Percentiles rank a stretch among this genome's conserved stretches.
Conservation (phyloP, 2,113 vertebrate species). For the Oreochromis aureus region DNA sequence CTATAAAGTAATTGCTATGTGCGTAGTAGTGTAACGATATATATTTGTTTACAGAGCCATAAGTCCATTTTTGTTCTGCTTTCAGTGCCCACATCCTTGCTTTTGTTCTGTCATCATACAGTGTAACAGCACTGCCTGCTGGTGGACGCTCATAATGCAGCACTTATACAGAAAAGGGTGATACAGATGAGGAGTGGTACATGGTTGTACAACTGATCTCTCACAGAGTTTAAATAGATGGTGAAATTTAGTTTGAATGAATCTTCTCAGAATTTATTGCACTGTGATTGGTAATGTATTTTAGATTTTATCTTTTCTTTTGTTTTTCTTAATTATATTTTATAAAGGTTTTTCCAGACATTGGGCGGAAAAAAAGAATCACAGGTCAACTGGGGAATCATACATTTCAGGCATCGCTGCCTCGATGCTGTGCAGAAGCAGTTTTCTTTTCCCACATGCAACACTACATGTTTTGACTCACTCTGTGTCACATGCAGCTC, state of each 20-base stretch:
- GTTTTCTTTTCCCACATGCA: background rate
- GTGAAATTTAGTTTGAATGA: background rate
- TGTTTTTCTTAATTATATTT: background rate
- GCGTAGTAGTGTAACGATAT: background rate
- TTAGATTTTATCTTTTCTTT: background rate
- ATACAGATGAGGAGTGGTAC: background rate
- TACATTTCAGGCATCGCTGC: background rate
- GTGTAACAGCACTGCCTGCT: background rate
- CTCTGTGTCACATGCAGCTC: background rate
- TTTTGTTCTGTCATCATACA: background rate
- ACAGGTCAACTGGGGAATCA: background rate
- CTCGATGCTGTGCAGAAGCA: background rate
- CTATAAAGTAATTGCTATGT: background rate
- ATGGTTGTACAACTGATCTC: background rate
- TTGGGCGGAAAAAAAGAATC: too few relatives aligned
- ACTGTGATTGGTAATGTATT: slow-evolving; percentile 54
- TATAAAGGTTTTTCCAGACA: slow-evolving; percentile 3
- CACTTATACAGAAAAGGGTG: background rate
- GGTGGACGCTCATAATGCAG: background rate
- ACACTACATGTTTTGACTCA: background rate
- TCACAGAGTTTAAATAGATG: background rate
- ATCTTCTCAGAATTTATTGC: slow-evolving; percentile 51
- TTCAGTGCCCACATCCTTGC: background rate
- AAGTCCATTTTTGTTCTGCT: background rate
- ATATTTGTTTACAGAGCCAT: background rate